Evolutionary conservation across 1,140 invertebrate genomes (phyloP).

Genomic region (Ips typographus): DNA sequence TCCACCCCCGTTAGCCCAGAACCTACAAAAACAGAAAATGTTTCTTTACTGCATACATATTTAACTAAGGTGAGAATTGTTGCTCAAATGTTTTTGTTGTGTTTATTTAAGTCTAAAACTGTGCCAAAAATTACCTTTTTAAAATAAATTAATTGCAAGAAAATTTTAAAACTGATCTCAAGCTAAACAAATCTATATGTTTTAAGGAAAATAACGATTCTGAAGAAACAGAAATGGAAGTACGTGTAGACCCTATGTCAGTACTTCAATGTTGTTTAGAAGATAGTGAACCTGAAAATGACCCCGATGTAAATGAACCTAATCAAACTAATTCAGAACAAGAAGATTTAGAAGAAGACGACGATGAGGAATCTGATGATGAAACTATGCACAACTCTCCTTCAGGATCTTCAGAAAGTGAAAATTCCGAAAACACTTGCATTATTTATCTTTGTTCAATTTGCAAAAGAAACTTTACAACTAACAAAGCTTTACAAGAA

Average conservation of each 20-base stretch:
- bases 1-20: constrained; percentile 43
- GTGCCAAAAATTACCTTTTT: no score
- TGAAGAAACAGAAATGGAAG: constrained; percentile 60
- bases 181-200: constrained; percentile 8
- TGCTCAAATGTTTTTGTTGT: background rate
- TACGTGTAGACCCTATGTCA: constrained; percentile 62
- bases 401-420: constrained; percentile 32
- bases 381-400: constrained; percentile 11
- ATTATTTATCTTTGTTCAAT: constrained; percentile 58
- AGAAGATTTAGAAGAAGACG: constrained; percentile 14
- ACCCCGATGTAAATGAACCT: constrained; percentile 4
- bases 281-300: constrained; percentile 35
- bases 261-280: constrained; percentile 56
- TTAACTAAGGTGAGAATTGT: constrained; percentile 54
- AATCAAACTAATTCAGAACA: constrained; percentile 3
- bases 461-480: constrained; percentile 55
- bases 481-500: constrained; percentile 58
- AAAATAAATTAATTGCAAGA: no score
- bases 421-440: constrained; percentile 41
- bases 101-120: no score
- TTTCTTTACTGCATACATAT: constrained; percentile 58
- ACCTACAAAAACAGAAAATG: constrained; percentile 50
- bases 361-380: constrained; percentile 17
- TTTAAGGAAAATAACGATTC: constrained; percentile 11
- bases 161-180: background rate